phyloP scores from a whole-genome alignment of 2,888 invertebrate species.

The Perizoma affinitatum region DNA sequence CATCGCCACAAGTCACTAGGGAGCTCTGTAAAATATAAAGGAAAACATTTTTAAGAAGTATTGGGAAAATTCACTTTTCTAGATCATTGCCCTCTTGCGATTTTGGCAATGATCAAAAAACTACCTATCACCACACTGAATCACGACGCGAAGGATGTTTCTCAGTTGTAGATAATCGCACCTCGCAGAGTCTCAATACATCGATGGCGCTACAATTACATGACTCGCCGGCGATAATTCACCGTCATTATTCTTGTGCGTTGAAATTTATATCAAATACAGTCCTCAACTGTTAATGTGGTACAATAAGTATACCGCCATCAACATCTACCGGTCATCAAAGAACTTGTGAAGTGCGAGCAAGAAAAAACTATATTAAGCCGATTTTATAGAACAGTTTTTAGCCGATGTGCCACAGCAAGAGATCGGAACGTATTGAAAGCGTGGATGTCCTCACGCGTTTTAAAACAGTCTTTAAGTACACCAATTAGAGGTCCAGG shows the following conservation, averaged over 20 bases:
- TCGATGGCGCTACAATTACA: constrained; percentile 65
- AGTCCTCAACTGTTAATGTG: constrained; percentile 2
- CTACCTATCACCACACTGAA: no score
- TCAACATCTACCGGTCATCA: no score
- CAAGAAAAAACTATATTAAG: not conserved
- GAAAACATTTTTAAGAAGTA: no score
- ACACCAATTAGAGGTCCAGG: constrained; percentile 42
- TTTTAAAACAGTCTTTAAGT: constrained; percentile 40
- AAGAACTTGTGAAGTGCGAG: not conserved
- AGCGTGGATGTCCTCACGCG: constrained; percentile 40
- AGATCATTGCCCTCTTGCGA: no score
- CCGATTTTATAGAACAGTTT: not conserved
- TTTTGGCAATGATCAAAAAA: no score
- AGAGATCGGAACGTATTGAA: constrained; percentile 40
- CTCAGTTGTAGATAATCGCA: not conserved
- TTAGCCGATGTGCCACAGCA: constrained; percentile 7
- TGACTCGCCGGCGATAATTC: constrained; percentile 66
- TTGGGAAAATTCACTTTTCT: no score
- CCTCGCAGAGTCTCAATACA: constrained; percentile 49
- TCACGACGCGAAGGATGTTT: no score
- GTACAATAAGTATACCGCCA: not conserved
- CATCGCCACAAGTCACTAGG: no score
- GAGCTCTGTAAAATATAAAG: no score
- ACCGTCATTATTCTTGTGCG: constrained; percentile 60
- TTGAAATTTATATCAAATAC: constrained; percentile 52